Evolutionary conservation across 2,888 invertebrate species (phyloP), one percentile per base, ranked within the genome.

Genomic region (Vanessa cardui): DNA sequence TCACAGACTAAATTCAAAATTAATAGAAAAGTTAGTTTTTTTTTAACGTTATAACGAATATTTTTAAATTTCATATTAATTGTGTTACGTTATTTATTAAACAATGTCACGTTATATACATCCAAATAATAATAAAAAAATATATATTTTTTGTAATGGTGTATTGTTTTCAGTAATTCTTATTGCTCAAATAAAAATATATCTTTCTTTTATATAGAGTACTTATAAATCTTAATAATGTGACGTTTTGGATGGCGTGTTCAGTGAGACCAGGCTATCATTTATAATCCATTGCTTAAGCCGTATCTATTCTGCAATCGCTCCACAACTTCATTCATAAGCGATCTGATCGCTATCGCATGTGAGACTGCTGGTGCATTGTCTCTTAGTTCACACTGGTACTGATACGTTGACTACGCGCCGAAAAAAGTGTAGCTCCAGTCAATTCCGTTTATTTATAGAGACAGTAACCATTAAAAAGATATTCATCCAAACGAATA

Each of bases 231-330:
- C 20, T 45, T 21, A 33, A n/a, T 47, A 63, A 39, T 62, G 46
- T 54, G 62, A 68, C 49, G 54, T 58, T 52, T 20, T 45, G 39
- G 47, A 56, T 52, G 26, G 49, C 31, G 60, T 68, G 63, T 68
- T 64, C 60, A 64, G 18, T 33, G 56, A 58, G 60, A 60, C 54
- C 70, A 63, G 69, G 71, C 73, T 70, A 79, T 74, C 74, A 78
- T 82, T 80, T 75, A 74, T 75, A 78, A 85, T 83, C 82, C 84
- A 83, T 82, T 83, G 83, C 81, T 79, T 80, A 79, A 73, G 77
- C 73, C 73, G 73, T 78, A 81, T 82, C 80, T 79, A 77, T 76
- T 68, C 71, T 65, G 80, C 79, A 74, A 82, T 82, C 82, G 80
- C 80, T 77, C 77, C 77, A 74, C 72, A 72, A 73, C 73, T 84